phyloP scores from a whole-genome alignment of 2,888 invertebrate species.

The Globia sparganii region DNA sequence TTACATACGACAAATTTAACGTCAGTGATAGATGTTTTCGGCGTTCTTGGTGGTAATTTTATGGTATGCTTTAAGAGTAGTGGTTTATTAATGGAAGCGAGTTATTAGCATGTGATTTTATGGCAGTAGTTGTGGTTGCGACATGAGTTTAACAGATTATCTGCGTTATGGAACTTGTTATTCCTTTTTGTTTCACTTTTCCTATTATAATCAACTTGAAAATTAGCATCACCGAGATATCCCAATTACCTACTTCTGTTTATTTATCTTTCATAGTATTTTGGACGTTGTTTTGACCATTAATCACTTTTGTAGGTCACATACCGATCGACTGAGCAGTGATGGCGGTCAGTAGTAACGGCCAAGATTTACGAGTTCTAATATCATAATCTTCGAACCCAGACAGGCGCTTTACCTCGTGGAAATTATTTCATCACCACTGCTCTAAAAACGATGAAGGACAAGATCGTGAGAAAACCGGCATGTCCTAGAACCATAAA shows the following conservation, averaged over 20 bases:
- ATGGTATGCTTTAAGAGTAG: background rate
- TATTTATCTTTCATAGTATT: background rate
- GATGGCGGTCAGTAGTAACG: too few species aligned
- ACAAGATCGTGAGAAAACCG: too few species aligned
- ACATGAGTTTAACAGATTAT: too few species aligned
- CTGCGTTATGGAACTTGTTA: too few species aligned
- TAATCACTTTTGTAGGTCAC: too few species aligned
- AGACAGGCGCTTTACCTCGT: too few species aligned
- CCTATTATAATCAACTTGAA: background rate
- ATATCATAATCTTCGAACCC: too few species aligned
- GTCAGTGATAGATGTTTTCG: background rate
- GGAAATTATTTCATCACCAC: too few species aligned
- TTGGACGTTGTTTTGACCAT: background rate
- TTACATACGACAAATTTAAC: slow-evolving; percentile 63
- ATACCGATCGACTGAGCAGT: too few species aligned
- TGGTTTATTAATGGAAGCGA: background rate
- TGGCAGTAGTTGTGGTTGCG: background rate
- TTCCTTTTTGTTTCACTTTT: background rate
- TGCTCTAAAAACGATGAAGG: too few species aligned
- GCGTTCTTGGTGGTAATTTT: background rate
- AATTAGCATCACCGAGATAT: background rate
- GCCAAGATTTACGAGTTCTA: too few species aligned
- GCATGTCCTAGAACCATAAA: too few species aligned
- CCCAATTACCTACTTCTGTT: background rate
- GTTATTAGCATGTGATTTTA: background rate